phyloP scores from a whole-genome alignment of 2,888 invertebrate species.

The Thecophora atra region DNA sequence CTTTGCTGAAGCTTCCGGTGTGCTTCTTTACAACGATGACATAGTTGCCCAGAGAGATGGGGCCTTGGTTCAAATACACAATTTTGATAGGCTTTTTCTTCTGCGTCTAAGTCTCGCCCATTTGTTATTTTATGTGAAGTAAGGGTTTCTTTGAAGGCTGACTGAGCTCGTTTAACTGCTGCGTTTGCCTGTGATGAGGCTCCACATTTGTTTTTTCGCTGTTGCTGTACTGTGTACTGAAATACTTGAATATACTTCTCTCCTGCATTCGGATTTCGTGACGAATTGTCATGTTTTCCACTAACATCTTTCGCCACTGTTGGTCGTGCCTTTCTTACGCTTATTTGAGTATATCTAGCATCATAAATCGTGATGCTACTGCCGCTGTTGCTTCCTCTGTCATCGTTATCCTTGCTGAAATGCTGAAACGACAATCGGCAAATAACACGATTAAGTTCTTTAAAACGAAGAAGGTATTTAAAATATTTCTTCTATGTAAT shows the following conservation, averaged over 20 bases:
- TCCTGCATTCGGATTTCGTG: background rate
- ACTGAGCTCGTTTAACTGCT: background rate
- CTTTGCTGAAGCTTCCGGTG: too few relatives aligned
- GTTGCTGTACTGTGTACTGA: background rate
- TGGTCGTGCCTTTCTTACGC: background rate
- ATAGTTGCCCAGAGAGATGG: background rate
- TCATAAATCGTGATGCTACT: slow-evolving; percentile 10
- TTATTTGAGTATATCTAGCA: background rate
- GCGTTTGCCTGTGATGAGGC: background rate
- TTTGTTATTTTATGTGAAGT: background rate
- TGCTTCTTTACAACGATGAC: background rate
- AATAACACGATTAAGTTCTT: background rate
- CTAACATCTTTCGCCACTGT: background rate
- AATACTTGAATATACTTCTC: too few relatives aligned
- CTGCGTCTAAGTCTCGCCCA: too few relatives aligned
- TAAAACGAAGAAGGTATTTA: too few relatives aligned
- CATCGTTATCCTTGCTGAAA: too few relatives aligned
- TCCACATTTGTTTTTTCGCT: background rate
- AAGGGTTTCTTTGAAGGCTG: background rate
- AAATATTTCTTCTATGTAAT: too few relatives aligned
- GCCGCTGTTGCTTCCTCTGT: too few relatives aligned
- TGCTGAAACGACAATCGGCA: background rate
- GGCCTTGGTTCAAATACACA: background rate
- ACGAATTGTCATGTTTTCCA: background rate
- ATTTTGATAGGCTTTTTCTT: background rate